Evolutionary conservation across 2,888 invertebrate genomes (phyloP), one percentile per base, ranked within the genome.

Genomic region (Strigamia maritima): DNA sequence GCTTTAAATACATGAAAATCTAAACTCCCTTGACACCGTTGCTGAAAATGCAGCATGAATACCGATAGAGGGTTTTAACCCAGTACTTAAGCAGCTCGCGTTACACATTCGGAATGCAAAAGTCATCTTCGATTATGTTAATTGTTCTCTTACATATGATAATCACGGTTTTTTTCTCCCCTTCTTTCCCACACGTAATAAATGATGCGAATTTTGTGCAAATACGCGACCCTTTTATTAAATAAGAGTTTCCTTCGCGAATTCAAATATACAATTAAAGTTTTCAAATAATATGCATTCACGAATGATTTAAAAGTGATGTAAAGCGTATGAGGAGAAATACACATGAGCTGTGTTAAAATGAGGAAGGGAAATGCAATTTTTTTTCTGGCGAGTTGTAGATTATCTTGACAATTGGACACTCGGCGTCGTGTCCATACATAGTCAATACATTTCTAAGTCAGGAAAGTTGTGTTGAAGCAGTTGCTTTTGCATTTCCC

Each of bases 101-200:
- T 70, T 70, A 70, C 70, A 70, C 70, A 70, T 26, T 70, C 70
- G 70, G 70, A 70, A 70, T 70, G 26, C 70, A 70, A 70, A 70
- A 70, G 70, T 70, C 70, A 70, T 26, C 28, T 14, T 70, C 70
- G 70, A 70, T 70, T 70, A 70, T 70, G 70, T 28, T 70, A 70
- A 70, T 70, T 70, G 70, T n/a, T 70, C 70, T 65, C 65, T 24
- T 28, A 26, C 70, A 70, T 70, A 70, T 28, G 26, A 16, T 70
- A 70, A 70, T 70, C 28, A 26, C 1, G 28, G 26, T 65, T 65
- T 26, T 70, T 10, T 65, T 12, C 28, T 26, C 7, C 22, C 4
- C 22, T 70, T 12, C 26, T 54, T 54, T 54, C 54, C 7, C n/a
- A 3, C 1, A 12, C 26, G 28, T 14, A 70, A 8, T 24, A 70